Base-by-base conservation (phyloP, 1,140 invertebrate species). In the Drosophila dunni region DNA sequence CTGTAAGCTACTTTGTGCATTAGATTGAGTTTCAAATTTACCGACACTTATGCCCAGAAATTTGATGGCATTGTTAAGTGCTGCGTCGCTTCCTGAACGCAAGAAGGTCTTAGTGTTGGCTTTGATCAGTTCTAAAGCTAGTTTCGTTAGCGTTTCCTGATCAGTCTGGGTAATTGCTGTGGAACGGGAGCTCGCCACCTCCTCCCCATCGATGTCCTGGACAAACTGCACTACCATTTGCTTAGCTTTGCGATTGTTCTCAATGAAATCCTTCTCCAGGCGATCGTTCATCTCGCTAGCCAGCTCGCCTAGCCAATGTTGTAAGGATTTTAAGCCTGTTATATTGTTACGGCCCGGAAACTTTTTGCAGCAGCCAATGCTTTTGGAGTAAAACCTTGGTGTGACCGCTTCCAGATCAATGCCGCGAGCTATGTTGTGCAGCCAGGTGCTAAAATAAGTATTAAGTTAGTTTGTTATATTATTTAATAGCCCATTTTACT, bases 291-390 rank as follows among this genome's bases (percentile, higher is more conserved):
- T 94, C 94, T 99, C 98, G 38, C 94, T 94, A 0, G 96, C 93
- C 6, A 99, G 93, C 89, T 98, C 96, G 33, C 92, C 93, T 0
- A 98, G 92, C 98, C 98, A 99, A 88, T 96, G 95, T 45, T 93
- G 93, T 51, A 98, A 94, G 75, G 95, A 95, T 61, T 96, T 94
- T 64, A 94, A 92, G 2, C 95, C 95, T 4, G 93, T 93, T 13
- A 99, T 94, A n/a, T 95, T 95, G 70, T 95, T 94, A 91, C 95
- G 96, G 0, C 98, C 98, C 10, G 95, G 94, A 92, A 99, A 99
- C 79, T 97, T 97, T 93, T 99, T 99, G 85, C 97, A 98, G 86
- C 98, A 98, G 0, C 97, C 98, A 78, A 99, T 98, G 38, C 97
- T 99, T 92, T 99, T 99, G 1, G 97, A 94, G 53, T 98, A 94